phyloP scores from a whole-genome alignment of 2,888 invertebrate species.

The Phoronis australis region DNA sequence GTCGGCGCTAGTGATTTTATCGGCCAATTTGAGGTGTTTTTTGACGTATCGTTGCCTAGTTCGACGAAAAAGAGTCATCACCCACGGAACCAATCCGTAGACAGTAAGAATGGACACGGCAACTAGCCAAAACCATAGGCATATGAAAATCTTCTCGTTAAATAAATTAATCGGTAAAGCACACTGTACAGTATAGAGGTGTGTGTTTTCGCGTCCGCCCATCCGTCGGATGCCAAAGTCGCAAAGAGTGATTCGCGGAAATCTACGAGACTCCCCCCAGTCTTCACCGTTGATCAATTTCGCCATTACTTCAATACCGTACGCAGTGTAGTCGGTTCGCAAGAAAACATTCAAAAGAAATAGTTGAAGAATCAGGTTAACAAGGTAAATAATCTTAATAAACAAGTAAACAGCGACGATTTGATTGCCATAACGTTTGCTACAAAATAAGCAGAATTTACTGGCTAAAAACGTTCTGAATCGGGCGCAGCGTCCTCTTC shows the following conservation, averaged over 20 bases:
- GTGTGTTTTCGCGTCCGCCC: conserved; percentile 44
- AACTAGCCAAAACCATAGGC: conserved; percentile 52
- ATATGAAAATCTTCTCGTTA: conserved; percentile 36
- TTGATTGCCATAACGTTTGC: too few species aligned
- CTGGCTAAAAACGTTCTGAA: too few species aligned
- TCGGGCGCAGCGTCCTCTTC: too few species aligned
- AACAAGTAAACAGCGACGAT: too few species aligned
- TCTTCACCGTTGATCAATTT: conserved; percentile 51
- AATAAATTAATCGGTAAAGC: too few species aligned
- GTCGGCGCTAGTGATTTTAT: conserved; percentile 44
- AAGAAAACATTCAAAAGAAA: too few species aligned
- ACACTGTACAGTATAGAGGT: too few species aligned
- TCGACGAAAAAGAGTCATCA: conserved; percentile 50
- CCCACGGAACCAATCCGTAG: conserved; percentile 42
- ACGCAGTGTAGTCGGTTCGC: conserved; percentile 48
- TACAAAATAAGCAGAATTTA: too few species aligned
- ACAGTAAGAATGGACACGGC: conserved; percentile 42
- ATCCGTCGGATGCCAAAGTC: conserved; percentile 49
- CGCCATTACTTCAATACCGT: conserved; percentile 54
- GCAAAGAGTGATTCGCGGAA: too few species aligned
- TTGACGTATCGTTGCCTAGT: conserved; percentile 51
- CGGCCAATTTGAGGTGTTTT: conserved; percentile 54
- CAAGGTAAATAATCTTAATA: too few species aligned
- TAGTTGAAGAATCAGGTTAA: too few species aligned
- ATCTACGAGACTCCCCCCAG: conserved; percentile 38